Evolutionary conservation across 2,797 vertebrate genomes (phyloP), one percentile per base, ranked within the genome.

Genomic region (Sorex maritimensis): DNA sequence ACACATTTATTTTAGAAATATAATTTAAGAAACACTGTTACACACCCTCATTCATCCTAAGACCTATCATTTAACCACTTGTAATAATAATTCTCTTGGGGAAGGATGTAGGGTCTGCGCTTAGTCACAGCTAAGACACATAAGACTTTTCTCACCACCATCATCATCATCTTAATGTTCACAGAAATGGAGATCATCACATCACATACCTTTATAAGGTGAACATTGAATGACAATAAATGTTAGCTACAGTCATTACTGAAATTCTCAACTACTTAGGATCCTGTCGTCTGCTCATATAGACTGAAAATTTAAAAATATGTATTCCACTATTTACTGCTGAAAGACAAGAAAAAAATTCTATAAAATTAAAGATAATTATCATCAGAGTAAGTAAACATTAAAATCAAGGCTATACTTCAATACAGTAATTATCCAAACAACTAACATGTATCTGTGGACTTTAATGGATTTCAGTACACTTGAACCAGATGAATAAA

Each of bases 381-480:
- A 77, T 78, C 83, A 81, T 41, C 34, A 94, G 93, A 9, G 6
- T 46, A 88, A 96, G 55, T 87, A 69, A 93, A 81, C 38, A 92
- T 52, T 75, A 46, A 4, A n/a, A n/a, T 77, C 28, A 68, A 44
- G 55, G 86, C 4, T 86, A 84, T 78, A 71, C 85, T 81, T 96
- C 61, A 90, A 73, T 23, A 75, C 83, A 94, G 4, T 8, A 81
- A 87, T 80, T 91, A 88, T 63, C n/a, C 79, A 81, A 90, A 92
- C 1, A 88, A 90, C 23, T 79, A 93, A 85, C 91, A 30, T 8
- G 0, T 80, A 90, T 83, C 85, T 91, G 38, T 82, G 46, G 41
- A 81, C 19, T 81, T 10, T 86, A 81, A 85, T 85, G 44, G 84
- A 92, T 92, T 92, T 68, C 55, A 86, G 58, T 58, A 23, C 28